Evolutionary conservation across 2,797 vertebrate species (phyloP), one percentile per base, ranked within the genome.

Genomic region (Agapornis canus): DNA sequence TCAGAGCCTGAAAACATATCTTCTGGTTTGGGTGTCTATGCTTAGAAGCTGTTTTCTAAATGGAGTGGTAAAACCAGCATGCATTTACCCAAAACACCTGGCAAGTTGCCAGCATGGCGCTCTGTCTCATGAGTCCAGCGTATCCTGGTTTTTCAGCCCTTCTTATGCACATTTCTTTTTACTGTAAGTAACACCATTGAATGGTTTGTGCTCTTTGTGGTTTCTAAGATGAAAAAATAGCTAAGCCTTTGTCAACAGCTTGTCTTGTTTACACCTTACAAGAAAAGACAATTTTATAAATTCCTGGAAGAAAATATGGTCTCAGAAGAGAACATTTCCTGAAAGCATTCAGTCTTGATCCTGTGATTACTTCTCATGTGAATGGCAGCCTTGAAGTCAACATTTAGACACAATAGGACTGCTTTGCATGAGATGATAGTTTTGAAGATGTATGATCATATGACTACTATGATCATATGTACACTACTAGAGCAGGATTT

Each of bases 311-410:
- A 86, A 91, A 84, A 86, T 6, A 52, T 6, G 11, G 35, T 37
- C 23, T 60, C 21, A 56, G 70, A 68, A 79, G 7, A 52, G 8
- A 80, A 72, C 5, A 14, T 18, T 77, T 89, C 43, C 48, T 31
- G 5, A 80, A 25, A 39, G 40, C 5, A 72, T 76, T 65, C 86
- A 29, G 25, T 69, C 37, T 78, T 61, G 31, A 69, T 93, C 61
- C 39, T 93, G 29, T 93, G 76, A 91, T 87, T 88, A 9, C 6
- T 65, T 81, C 57, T 72, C 21, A 29, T 49, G n/a, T 89, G 86
- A 89, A 80, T 26, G 20, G 21, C 26, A 86, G 51, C 37, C 56
- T 43, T 70, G 52, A 83, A 78, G 52, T 43, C 75, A 89, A 61
- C 23, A 56, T 80, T 87, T 56, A 77, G 18, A 56, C 27, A 88